phyloP scores from a whole-genome alignment of 2,113 vertebrate genomes.

The Psammodynastes pulverulentus region DNA sequence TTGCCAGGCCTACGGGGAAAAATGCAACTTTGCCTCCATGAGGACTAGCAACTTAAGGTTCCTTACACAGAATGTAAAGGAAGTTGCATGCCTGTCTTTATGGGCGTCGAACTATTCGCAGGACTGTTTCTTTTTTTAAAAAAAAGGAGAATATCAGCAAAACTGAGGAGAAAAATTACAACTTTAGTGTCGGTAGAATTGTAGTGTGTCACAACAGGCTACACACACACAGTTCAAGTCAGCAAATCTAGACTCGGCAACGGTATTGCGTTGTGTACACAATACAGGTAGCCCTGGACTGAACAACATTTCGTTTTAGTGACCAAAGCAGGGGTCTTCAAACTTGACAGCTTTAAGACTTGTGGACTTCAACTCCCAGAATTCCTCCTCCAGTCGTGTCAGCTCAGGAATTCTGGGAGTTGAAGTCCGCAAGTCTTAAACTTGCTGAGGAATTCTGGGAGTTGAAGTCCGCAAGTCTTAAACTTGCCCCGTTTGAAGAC shows the following conservation, averaged over 20 bases:
- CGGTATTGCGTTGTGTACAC: not conserved
- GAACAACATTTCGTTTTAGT: not conserved
- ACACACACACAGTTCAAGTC: not conserved
- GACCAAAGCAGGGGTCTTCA: too few species aligned
- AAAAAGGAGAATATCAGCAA: not conserved
- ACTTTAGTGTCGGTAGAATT: not conserved
- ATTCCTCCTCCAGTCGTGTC: too few species aligned
- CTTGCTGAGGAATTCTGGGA: too few species aligned
- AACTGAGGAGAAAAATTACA: not conserved
- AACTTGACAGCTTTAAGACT: too few species aligned
- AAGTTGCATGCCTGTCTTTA: too few species aligned
- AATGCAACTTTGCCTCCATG: not conserved
- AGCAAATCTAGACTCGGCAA: not conserved
- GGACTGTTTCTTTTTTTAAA: not conserved
- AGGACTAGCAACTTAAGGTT: not conserved
- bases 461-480: too few species aligned
- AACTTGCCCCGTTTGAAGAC: too few species aligned
- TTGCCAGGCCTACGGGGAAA: too few species aligned
- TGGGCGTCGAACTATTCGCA: not conserved
- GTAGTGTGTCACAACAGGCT: not conserved
- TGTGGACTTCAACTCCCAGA: too few species aligned
- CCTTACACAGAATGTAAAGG: rapidly evolving
- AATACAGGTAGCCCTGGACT: not conserved
- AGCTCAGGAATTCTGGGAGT: too few species aligned
- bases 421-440: too few species aligned